Evolutionary conservation across 2,888 invertebrate species (phyloP).

Genomic region (Drosophila subquinaria): DNA sequence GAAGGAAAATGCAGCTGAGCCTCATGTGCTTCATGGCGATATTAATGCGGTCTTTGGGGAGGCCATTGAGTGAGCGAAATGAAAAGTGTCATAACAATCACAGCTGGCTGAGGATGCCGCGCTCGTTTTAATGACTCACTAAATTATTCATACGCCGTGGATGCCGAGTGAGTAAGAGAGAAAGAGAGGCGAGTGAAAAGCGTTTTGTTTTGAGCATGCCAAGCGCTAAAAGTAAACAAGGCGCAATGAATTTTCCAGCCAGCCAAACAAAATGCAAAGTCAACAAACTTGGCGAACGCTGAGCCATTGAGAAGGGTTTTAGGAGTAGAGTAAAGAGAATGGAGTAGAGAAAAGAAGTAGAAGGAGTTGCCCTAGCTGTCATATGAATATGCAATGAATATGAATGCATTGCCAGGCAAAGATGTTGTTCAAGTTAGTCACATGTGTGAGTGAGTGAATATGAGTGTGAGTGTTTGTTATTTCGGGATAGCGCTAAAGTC

Average conservation of each 20-base stretch:
- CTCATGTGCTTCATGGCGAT: slow-evolving; percentile 9
- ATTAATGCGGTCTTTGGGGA: slow-evolving; percentile 50
- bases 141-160: slow-evolving; percentile 81
- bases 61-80: slow-evolving; percentile 67
- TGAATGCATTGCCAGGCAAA: slow-evolving; percentile 71
- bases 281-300: slow-evolving; percentile 74
- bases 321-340: background rate
- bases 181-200: slow-evolving; percentile 56
- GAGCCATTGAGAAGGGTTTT: slow-evolving; percentile 49
- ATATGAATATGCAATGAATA: slow-evolving; percentile 80
- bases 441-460: slow-evolving; percentile 11
- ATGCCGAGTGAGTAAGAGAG: slow-evolving; percentile 44
- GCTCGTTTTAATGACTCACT: slow-evolving; percentile 78
- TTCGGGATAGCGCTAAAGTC: slow-evolving; percentile 71
- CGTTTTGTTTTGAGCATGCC: slow-evolving; percentile 79
- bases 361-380: slow-evolving; percentile 49
- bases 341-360: background rate
- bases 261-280: slow-evolving; percentile 82
- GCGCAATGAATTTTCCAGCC: slow-evolving; percentile 76
- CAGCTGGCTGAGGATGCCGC: slow-evolving; percentile 56
- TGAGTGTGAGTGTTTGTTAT: slow-evolving; percentile 51
- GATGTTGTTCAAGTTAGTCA: slow-evolving; percentile 59
- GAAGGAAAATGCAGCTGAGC: slow-evolving; percentile 17
- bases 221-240: slow-evolving; percentile 80
- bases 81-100: slow-evolving; percentile 80